Conservation (phyloP, 2,888 invertebrate genomes). For the Rotaria magnacalcarata region DNA sequence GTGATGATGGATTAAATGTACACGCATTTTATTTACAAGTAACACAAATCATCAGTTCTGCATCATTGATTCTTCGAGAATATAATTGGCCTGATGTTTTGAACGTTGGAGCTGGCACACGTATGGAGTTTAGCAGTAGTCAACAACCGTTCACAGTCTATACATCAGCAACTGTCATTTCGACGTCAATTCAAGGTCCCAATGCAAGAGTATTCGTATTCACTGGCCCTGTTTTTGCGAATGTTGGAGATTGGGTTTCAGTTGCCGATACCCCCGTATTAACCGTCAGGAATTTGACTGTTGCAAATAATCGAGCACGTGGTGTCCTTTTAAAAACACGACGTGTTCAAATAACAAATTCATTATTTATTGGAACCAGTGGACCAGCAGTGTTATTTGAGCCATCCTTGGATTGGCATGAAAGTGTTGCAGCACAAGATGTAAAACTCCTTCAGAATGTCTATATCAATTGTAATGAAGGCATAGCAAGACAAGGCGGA, state of each 20-base stretch:
- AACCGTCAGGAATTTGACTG: neutral
- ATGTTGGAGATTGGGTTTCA: neutral
- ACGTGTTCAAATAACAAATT: neutral
- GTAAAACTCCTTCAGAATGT: neutral
- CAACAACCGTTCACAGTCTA: neutral
- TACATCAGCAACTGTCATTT: neutral
- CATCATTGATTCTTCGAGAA: neutral
- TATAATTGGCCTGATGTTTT: neutral
- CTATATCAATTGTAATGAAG: conserved; percentile 14
- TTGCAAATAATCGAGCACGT: neutral
- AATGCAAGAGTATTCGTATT: neutral
- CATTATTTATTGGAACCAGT: conserved; percentile 4
- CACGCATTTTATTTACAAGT: neutral
- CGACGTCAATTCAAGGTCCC: neutral
- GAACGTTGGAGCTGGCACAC: neutral
- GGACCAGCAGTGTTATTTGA: neutral
- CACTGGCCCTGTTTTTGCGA: neutral
- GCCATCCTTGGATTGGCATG: neutral
- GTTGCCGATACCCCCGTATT: neutral
- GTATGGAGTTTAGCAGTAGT: neutral
- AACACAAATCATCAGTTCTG: neutral
- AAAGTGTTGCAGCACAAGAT: neutral
- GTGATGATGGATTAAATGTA: conserved; percentile 24
- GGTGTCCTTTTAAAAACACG: neutral
- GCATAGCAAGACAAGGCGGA: neutral